Conservation (phyloP, 2,113 vertebrate genomes). For the Brachypteracias leptosomus region DNA sequence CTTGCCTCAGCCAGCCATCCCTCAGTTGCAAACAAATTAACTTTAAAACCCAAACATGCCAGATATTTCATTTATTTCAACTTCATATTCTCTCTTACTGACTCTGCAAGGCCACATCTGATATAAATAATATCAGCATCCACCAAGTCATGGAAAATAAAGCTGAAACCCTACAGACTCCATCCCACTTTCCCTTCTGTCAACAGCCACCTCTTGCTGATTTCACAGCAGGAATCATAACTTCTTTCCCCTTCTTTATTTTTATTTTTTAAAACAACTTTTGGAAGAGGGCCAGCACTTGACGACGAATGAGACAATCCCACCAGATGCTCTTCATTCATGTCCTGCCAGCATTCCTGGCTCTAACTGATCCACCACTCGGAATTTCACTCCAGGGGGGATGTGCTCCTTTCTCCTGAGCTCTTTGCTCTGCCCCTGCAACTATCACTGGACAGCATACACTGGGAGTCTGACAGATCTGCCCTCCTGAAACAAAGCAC, state of each 20-base stretch:
- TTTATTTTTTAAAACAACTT: constrained; percentile 1
- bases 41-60: background rate
- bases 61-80: background rate
- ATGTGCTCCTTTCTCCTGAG: background rate
- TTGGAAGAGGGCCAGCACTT: background rate
- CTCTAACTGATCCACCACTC: fast-evolving
- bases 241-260: background rate
- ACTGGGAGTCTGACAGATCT: background rate
- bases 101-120: background rate
- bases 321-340: background rate
- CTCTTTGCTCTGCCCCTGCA: background rate
- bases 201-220: background rate
- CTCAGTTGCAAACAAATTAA: background rate
- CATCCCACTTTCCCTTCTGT: background rate
- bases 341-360: background rate
- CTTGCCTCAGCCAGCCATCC: background rate
- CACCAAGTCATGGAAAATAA: background rate
- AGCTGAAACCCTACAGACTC: background rate
- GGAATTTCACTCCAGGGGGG: background rate
- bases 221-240: background rate
- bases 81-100: background rate
- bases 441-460: fast-evolving
- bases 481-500: background rate
- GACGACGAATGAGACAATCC: background rate
- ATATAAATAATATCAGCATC: constrained; percentile 6